Evolutionary conservation across 1,140 invertebrate species (phyloP).

Genomic region (Antheraea pernyi): DNA sequence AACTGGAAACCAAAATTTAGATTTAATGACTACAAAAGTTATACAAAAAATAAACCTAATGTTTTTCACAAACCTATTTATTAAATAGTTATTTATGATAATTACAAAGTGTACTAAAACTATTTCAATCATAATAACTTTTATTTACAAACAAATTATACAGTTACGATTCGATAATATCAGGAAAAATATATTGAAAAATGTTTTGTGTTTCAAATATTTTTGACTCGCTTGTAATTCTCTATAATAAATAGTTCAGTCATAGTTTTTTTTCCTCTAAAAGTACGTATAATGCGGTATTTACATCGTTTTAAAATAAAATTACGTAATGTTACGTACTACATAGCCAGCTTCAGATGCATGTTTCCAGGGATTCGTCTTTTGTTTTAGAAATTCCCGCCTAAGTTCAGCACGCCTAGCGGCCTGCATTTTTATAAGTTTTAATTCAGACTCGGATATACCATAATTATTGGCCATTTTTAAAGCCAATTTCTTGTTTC

Average conservation of each 20-base stretch:
- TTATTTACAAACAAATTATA: too few species aligned
- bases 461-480: constrained; percentile 72
- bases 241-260: neutral
- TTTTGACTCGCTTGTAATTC: too few species aligned
- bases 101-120: neutral
- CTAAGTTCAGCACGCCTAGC: constrained; percentile 79
- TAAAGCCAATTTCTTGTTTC: constrained; percentile 5
- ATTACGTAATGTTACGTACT: constrained; percentile 73
- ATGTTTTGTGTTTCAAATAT: too few species aligned
- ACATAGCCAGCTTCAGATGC: constrained; percentile 69
- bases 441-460: constrained; percentile 60
- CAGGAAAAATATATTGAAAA: too few species aligned
- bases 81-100: neutral
- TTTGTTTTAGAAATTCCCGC: constrained; percentile 85
- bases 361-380: constrained; percentile 82
- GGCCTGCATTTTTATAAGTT: constrained; percentile 80
- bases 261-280: neutral
- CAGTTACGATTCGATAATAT: too few species aligned
- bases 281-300: neutral
- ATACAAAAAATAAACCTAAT: too few species aligned
- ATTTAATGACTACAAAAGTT: too few species aligned
- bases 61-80: too few species aligned
- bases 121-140: neutral
- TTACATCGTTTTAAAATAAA: constrained; percentile 23
- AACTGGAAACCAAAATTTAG: constrained; percentile 80